Conservation (phyloP, 2,113 vertebrate species). For the Abramis brama region DNA sequence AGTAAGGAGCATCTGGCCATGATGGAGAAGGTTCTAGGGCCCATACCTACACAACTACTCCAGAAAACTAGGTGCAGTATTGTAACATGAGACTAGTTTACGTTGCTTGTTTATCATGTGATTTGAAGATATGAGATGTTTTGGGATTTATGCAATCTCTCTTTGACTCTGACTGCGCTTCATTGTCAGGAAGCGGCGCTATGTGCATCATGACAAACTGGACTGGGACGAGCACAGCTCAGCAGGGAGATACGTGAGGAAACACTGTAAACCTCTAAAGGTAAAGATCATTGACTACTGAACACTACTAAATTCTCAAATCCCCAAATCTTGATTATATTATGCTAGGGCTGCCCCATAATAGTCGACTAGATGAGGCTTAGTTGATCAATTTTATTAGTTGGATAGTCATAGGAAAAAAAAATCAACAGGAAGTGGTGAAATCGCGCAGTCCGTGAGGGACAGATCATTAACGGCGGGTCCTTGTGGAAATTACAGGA, state of each 20-base stretch:
- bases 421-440: too few species aligned
- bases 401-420: too few species aligned
- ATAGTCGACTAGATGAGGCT: too few species aligned
- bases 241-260: slow-evolving; percentile 87
- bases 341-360: too few species aligned
- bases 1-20: slow-evolving; percentile 97
- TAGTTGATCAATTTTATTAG: too few species aligned
- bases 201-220: slow-evolving; percentile 84
- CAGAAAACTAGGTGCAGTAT: slow-evolving; percentile 86
- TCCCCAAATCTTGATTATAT: too few species aligned
- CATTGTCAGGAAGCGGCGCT: slow-evolving; percentile 81
- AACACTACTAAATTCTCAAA: not conserved
- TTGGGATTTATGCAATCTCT: not conserved
- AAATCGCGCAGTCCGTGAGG: too few species aligned
- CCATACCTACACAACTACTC: slow-evolving; percentile 88
- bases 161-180: not conserved
- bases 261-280: slow-evolving; percentile 92
- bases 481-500: too few species aligned
- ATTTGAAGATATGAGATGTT: not conserved
- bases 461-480: too few species aligned
- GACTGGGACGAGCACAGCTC: slow-evolving; percentile 93
- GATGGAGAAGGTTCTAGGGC: slow-evolving; percentile 95
- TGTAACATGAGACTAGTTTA: not conserved
- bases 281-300: slow-evolving; percentile 67
- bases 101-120: not conserved